Evolutionary conservation across 2,113 vertebrate genomes (phyloP).

Genomic region (Phrynosoma platyrhinos): DNA sequence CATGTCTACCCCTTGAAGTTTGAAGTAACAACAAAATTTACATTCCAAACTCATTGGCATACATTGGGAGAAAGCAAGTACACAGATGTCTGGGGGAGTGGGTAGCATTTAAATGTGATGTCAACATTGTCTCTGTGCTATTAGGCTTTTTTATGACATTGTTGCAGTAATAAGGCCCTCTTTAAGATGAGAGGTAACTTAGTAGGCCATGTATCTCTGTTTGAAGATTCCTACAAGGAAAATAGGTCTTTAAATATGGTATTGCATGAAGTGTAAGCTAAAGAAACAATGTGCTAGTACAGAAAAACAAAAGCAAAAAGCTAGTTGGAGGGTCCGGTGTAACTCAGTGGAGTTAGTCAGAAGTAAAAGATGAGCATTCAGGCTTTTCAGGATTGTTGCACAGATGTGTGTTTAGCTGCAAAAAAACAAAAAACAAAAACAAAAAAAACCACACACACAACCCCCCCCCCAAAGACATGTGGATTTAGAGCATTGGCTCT

Average conservation of each 20-base stretch:
- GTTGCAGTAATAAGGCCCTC: not conserved
- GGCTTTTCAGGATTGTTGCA: not conserved
- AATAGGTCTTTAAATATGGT: not conserved
- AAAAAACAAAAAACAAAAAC: too few species aligned
- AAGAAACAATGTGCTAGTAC: not conserved
- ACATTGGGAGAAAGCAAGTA: not conserved
- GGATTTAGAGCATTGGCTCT: not conserved
- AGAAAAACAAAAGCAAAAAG: not conserved
- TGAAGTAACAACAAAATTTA: not conserved
- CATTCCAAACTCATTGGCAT: not conserved
- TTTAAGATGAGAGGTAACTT: not conserved
- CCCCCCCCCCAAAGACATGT: not conserved
- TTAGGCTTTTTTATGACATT: not conserved
- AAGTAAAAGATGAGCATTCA: not conserved
- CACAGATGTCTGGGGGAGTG: not conserved
- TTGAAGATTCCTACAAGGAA: not conserved
- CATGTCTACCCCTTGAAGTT: not conserved
- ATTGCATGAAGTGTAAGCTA: not conserved
- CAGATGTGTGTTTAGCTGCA: not conserved
- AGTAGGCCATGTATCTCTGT: not conserved
- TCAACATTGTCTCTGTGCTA: not conserved
- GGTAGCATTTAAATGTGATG: not conserved
- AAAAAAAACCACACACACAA: too few species aligned
- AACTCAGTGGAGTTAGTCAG: not conserved
- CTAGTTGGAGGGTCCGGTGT: not conserved